Evolutionary conservation across 2,797 vertebrate genomes (phyloP).

Genomic region (Brachyalestes nurse): DNA sequence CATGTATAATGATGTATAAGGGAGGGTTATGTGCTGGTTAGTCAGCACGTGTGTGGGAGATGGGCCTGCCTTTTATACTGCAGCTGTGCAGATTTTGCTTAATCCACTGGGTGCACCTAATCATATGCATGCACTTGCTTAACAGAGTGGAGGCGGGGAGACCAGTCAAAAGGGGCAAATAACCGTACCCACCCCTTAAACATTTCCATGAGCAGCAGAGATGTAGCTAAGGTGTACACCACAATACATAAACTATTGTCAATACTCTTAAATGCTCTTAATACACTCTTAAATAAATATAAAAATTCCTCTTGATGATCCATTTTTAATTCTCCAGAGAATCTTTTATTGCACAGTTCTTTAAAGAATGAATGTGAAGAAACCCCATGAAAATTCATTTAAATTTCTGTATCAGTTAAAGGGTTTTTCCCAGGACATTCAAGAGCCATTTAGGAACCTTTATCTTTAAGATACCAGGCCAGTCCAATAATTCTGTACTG

Average conservation of each 20-base stretch:
- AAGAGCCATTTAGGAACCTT: not conserved
- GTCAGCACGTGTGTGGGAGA: not conserved
- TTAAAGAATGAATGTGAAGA: not conserved
- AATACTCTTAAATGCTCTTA: not conserved
- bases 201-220: not conserved
- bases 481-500: not conserved
- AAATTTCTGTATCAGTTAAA: not conserved
- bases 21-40: not conserved
- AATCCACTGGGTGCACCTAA: constrained; percentile 16
- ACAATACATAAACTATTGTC: not conserved
- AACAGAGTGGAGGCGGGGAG: not conserved
- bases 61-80: not conserved
- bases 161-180: not conserved
- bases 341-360: not conserved
- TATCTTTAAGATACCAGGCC: not conserved
- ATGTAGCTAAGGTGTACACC: not conserved
- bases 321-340: not conserved
- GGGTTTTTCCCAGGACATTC: not conserved
- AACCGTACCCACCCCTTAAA: not conserved
- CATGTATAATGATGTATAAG: not conserved
- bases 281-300: not conserved
- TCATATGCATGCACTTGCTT: constrained; percentile 11
- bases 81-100: not conserved
- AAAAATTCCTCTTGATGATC: not conserved
- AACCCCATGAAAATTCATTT: not conserved